These are phyloP conservation scores for Ariopsis seemanni DNA, from an alignment of 2,113 vertebrate genomes.

Conservation along the genomic window DNA sequence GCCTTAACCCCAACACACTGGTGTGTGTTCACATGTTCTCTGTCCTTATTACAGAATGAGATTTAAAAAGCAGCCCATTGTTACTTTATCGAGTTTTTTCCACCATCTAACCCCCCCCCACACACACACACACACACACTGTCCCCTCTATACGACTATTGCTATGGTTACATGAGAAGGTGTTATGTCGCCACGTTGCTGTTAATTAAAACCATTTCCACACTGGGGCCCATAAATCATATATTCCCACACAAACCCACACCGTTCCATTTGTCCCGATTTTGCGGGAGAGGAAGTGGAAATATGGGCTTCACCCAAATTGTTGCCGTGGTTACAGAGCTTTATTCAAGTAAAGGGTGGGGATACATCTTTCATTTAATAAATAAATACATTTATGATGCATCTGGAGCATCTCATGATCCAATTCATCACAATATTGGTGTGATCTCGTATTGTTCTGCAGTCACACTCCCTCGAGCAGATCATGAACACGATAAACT, in stretches of 20 bases:
- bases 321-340: neutral
- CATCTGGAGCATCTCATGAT: neutral
- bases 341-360: neutral
- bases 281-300: neutral
- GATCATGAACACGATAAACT: neutral
- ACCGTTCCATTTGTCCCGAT: neutral
- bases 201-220: constrained; percentile 1
- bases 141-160: neutral
- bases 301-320: neutral
- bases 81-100: neutral
- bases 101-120: neutral
- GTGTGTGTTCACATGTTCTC: too few relatives aligned
- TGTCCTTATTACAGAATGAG: neutral
- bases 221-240: neutral
- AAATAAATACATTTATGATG: too few relatives aligned
- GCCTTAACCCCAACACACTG: too few relatives aligned
- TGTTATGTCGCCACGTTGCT: neutral
- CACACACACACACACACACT: neutral
- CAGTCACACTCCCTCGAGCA: neutral
- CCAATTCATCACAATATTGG: neutral
- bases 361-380: neutral
- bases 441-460: neutral
- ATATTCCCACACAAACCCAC: neutral
- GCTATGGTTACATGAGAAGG: neutral
- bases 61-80: neutral